These are phyloP conservation scores for Mobula hypostoma DNA, from an alignment of 2,113 vertebrate genomes.

Conservation along the genomic window DNA sequence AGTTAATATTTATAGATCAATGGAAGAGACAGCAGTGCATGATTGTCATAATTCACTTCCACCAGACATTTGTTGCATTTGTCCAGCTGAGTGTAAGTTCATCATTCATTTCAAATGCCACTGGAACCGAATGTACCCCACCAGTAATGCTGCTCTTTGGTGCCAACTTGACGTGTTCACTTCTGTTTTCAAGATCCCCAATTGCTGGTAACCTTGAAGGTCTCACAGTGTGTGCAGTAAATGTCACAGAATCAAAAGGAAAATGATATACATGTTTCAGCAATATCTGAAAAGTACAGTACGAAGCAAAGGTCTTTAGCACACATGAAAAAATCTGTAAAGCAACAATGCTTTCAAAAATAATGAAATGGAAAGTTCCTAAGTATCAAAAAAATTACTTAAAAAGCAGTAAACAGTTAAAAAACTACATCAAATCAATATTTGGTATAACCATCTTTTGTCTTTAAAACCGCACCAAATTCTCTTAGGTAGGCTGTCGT, in stretches of 20 bases:
- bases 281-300: not conserved
- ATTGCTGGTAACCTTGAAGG: not conserved
- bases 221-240: not conserved
- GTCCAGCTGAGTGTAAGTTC: not conserved
- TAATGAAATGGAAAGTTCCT: no score
- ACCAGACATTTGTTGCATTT: not conserved
- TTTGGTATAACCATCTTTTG: no score
- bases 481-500: no score
- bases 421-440: no score
- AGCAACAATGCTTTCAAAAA: no score
- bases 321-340: no score
- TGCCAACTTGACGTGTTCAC: not conserved
- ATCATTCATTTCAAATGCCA: not conserved
- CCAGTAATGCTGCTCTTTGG: not conserved
- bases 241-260: not conserved
- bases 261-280: not conserved
- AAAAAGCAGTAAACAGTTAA: no score
- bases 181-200: not conserved
- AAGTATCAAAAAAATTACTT: no score
- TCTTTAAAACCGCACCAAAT: no score
- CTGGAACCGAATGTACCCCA: not conserved
- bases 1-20: not conserved
- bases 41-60: not conserved
- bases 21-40: not conserved
- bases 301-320: no score